phyloP scores from a whole-genome alignment of 2,113 vertebrate genomes.

The Neotragus pygmaeus region DNA sequence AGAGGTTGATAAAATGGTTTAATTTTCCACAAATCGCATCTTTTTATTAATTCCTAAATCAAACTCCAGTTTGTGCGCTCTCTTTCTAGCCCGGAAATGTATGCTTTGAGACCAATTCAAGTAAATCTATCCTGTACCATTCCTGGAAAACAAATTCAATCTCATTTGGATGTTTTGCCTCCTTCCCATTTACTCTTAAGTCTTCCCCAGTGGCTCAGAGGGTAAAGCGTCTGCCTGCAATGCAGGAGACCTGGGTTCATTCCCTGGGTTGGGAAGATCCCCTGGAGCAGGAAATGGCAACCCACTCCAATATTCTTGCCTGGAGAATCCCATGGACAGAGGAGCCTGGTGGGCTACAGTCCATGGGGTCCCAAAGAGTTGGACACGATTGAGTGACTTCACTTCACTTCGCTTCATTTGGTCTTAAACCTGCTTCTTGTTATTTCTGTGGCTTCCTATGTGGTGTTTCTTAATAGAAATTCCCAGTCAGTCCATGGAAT shows the following conservation, averaged over 20 bases:
- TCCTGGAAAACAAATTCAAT: neutral
- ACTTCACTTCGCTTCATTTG: neutral
- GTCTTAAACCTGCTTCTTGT: neutral
- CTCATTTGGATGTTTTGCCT: neutral
- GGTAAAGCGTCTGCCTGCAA: too few species aligned
- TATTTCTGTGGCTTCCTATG: neutral
- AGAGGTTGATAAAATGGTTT: conserved; percentile 42
- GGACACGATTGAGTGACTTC: too few species aligned
- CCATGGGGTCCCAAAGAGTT: too few species aligned
- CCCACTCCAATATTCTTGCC: too few species aligned
- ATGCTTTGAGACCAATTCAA: conserved; percentile 27
- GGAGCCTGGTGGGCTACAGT: neutral
- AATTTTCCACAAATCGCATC: conserved; percentile 8
- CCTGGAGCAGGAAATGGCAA: too few species aligned
- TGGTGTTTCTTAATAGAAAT: neutral
- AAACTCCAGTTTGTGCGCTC: neutral
- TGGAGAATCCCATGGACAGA: too few species aligned
- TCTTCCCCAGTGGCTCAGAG: too few species aligned
- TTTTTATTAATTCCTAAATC: conserved; percentile 58
- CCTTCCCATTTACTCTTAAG: neutral
- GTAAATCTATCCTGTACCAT: neutral
- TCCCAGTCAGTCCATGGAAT: neutral
- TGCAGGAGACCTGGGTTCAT: too few species aligned
- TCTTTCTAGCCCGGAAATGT: neutral
- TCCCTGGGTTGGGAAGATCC: too few species aligned